These are phyloP conservation scores for Theodoxus fluviatilis DNA, from an alignment of 2,888 invertebrate genomes.

Conservation along the genomic window DNA sequence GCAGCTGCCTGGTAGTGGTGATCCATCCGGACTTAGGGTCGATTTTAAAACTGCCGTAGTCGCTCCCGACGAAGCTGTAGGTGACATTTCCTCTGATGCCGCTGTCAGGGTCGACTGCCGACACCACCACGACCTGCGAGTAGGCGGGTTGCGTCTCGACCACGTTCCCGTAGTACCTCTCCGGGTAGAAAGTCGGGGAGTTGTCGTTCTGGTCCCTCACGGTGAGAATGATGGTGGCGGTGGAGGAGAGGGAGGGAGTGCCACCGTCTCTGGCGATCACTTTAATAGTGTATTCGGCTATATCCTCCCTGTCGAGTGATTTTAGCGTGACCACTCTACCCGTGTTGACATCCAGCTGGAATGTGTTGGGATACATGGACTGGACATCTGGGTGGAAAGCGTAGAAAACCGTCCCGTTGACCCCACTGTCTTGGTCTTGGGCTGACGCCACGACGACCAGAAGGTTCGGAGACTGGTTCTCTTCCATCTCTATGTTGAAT, in stretches of 20 bases:
- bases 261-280: conserved; percentile 92
- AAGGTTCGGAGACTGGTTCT: conserved; percentile 39
- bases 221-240: conserved; percentile 82
- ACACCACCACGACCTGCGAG: conserved; percentile 77
- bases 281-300: conserved; percentile 78
- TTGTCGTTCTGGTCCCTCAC: conserved; percentile 92
- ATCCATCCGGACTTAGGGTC: conserved; percentile 82
- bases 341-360: conserved; percentile 83
- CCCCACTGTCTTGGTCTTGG: conserved; percentile 84
- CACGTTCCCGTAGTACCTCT: conserved; percentile 81
- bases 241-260: conserved; percentile 83
- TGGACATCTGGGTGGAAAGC: conserved; percentile 79
- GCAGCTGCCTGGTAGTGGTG: conserved; percentile 78
- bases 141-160: conserved; percentile 71
- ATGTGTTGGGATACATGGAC: conserved; percentile 89
- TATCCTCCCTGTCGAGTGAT: conserved; percentile 77
- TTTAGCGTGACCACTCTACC: conserved; percentile 83
- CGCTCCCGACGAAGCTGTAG: conserved; percentile 72
- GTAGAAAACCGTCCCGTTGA: conserved; percentile 74
- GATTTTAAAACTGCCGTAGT: conserved; percentile 73
- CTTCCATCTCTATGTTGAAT: conserved; percentile 42
- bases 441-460: conserved; percentile 76
- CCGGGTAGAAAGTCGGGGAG: conserved; percentile 88
- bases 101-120: conserved; percentile 85
- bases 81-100: conserved; percentile 79